These are phyloP conservation scores for Eilema caniola DNA, from an alignment of 2,888 invertebrate species.

Conservation along the genomic window DNA sequence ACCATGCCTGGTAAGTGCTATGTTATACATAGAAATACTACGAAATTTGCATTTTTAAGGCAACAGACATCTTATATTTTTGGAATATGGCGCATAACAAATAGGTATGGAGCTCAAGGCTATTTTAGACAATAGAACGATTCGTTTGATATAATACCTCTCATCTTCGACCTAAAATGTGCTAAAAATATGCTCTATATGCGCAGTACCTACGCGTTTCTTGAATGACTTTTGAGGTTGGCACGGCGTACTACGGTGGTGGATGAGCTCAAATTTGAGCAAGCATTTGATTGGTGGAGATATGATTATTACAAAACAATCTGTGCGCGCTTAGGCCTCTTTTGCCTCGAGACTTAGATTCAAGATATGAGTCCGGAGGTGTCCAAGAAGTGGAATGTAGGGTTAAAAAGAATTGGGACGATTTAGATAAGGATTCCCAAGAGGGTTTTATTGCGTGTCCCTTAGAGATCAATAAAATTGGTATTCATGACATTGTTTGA, in stretches of 20 bases:
- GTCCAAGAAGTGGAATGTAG: background rate
- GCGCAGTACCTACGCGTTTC: too few relatives aligned
- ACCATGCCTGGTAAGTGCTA: conserved; percentile 29
- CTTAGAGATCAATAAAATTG: conserved; percentile 1
- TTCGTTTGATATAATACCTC: too few relatives aligned
- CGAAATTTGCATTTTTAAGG: conserved; percentile 28
- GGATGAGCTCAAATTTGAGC: too few relatives aligned
- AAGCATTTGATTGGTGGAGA: too few relatives aligned
- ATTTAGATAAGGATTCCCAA: background rate
- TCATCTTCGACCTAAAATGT: too few relatives aligned
- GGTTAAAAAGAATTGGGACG: background rate
- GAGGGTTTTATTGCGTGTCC: background rate
- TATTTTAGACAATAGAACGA: background rate
- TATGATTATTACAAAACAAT: too few relatives aligned
- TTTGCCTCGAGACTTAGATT: too few relatives aligned
- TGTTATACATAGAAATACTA: conserved; percentile 33
- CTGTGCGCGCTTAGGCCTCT: too few relatives aligned
- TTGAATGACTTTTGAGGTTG: too few relatives aligned
- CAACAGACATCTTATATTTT: conserved; percentile 25
- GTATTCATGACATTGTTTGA: background rate
- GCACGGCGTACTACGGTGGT: too few relatives aligned
- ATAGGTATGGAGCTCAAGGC: conserved; percentile 9
- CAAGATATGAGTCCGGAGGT: background rate
- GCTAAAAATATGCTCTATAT: too few relatives aligned
- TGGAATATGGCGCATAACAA: conserved; percentile 30